phyloP scores from a whole-genome alignment of 2,888 invertebrate genomes.

The Ceraclea dissimilis region DNA sequence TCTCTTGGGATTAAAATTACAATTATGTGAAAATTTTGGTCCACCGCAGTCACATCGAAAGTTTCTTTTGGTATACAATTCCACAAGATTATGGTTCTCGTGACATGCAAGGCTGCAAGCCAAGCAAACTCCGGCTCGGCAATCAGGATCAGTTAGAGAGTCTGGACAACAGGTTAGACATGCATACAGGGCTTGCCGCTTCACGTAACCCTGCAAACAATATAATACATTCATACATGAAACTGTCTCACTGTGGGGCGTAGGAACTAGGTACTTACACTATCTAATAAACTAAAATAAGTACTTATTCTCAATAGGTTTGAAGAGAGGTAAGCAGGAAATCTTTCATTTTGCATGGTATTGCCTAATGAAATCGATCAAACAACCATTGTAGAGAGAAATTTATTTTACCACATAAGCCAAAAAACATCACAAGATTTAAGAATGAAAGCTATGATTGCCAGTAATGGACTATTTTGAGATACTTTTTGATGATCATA shows the following conservation, averaged over 20 bases:
- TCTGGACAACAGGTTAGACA: slow-evolving; percentile 83
- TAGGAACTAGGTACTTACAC: no score
- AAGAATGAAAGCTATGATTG: no score
- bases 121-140: slow-evolving; percentile 80
- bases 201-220: slow-evolving; percentile 72
- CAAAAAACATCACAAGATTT: no score
- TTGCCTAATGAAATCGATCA: no score
- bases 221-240: no score
- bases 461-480: no score
- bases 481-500: no score
- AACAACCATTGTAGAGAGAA: no score
- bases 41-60: slow-evolving; percentile 96
- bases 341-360: no score
- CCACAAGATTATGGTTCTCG: slow-evolving; percentile 89
- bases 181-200: slow-evolving; percentile 89
- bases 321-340: background rate
- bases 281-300: background rate
- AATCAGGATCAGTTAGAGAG: slow-evolving; percentile 48
- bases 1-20: slow-evolving; percentile 61
- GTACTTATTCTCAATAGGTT: background rate
- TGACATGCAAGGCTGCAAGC: slow-evolving; percentile 94
- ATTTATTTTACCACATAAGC: no score
- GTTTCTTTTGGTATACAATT: slow-evolving; percentile 92
- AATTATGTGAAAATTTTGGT: slow-evolving; percentile 60
- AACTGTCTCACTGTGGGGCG: no score